Conservation (phyloP, 2,797 vertebrate genomes). For the Melanotaenia nigrans region DNA sequence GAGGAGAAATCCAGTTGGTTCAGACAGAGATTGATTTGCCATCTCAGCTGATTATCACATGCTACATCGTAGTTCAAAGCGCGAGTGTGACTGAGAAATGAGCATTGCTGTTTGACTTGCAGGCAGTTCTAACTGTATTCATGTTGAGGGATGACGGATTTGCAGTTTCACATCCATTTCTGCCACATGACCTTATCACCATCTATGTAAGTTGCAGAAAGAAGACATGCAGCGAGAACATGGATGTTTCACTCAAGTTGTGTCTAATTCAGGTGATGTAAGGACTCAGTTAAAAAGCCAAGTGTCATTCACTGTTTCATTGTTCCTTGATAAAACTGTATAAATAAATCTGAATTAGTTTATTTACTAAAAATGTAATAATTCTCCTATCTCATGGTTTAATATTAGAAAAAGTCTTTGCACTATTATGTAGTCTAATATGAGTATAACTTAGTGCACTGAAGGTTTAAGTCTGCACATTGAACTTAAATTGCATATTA, state of each 20-base stretch:
- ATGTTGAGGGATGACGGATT: conserved; percentile 33
- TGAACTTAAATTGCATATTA: not conserved
- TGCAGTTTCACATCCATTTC: conserved; percentile 14
- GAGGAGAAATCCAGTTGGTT: conserved; percentile 26
- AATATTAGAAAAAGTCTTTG: not conserved
- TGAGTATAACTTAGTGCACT: not conserved
- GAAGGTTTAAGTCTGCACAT: not conserved
- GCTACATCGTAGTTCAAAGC: conserved; percentile 18
- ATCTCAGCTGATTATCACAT: conserved; percentile 20
- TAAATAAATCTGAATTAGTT: no score
- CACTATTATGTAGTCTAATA: not conserved
- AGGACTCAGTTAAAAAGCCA: conserved; percentile 17
- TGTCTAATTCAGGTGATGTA: conserved; percentile 32
- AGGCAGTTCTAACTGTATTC: conserved; percentile 15
- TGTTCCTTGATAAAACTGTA: not conserved
- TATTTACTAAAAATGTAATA: no score
- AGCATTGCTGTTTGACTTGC: conserved; percentile 19
- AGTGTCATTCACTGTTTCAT: conserved; percentile 24
- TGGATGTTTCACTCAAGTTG: not conserved
- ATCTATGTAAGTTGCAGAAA: conserved; percentile 23
- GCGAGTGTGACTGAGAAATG: conserved; percentile 18
- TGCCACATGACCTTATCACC: conserved; percentile 17
- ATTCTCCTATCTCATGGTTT: not conserved
- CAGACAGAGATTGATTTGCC: conserved; percentile 19
- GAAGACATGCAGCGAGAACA: not conserved